phyloP scores from a whole-genome alignment of 2,797 vertebrate genomes.

The Setipinna tenuifilis region DNA sequence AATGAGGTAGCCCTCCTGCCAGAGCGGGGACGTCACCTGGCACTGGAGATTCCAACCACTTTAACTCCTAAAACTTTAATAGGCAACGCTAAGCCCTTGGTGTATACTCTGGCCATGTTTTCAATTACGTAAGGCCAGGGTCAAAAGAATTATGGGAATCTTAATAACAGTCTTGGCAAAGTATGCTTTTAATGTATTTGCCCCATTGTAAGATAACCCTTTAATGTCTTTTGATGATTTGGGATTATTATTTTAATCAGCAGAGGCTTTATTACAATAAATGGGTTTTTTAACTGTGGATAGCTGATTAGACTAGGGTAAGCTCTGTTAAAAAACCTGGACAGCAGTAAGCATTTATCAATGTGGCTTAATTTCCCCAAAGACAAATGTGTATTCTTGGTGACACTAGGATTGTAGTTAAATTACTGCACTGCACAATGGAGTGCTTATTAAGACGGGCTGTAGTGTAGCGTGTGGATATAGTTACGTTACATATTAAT shows the following conservation, averaged over 20 bases:
- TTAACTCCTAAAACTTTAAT: slow-evolving; percentile 1
- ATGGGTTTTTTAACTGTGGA: not conserved
- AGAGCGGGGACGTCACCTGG: slow-evolving; percentile 82
- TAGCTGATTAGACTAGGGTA: not conserved
- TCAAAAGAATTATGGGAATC: not conserved
- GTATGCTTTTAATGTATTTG: not conserved
- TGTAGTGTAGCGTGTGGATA: too few relatives aligned
- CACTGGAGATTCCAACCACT: slow-evolving; percentile 57
- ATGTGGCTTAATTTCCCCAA: not conserved
- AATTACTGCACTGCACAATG: not conserved
- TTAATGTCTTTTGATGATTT: not conserved
- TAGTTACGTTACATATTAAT: too few relatives aligned
- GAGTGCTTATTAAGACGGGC: too few relatives aligned
- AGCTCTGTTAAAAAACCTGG: not conserved
- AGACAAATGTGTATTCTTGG: not conserved
- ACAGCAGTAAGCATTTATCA: not conserved
- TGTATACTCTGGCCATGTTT: not conserved
- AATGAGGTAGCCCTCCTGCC: slow-evolving; percentile 95
- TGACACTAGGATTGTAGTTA: not conserved
- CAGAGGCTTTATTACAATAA: not conserved
- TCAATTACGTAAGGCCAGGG: not conserved
- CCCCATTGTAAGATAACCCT: not conserved
- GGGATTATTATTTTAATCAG: not conserved
- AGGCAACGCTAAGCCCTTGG: not conserved
- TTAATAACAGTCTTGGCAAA: not conserved